phyloP scores from a whole-genome alignment of 2,797 vertebrate species.

The Harpagifer antarcticus region DNA sequence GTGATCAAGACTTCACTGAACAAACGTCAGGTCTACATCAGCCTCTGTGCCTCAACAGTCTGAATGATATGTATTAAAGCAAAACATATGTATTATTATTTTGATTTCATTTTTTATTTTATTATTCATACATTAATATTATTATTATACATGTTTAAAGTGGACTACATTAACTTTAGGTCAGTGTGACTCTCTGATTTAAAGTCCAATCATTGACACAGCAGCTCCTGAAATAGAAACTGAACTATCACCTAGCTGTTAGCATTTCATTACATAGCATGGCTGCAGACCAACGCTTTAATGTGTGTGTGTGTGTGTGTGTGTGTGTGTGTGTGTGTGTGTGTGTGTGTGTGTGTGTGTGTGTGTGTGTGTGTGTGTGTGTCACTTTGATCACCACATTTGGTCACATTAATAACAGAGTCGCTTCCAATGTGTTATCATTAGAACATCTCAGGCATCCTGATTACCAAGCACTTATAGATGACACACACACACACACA shows the following conservation, averaged over 20 bases:
- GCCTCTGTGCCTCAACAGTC: neutral
- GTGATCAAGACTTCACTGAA: neutral
- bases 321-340: constrained; percentile 7
- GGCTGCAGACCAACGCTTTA: constrained; percentile 52
- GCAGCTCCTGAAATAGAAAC: constrained; percentile 65
- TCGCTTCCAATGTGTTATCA: constrained; percentile 56
- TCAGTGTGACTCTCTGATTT: neutral
- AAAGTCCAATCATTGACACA: constrained; percentile 54
- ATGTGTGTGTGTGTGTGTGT: constrained; percentile 30
- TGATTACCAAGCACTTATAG: constrained; percentile 52
- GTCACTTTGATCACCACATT: constrained; percentile 55
- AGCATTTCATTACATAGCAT: constrained; percentile 42
- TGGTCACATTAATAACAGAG: constrained; percentile 60
- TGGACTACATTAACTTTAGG: no score
- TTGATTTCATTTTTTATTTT: no score
- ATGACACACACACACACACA: constrained; percentile 15
- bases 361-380: constrained; percentile 7
- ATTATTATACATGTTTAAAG: no score
- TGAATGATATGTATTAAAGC: neutral
- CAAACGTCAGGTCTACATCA: neutral
- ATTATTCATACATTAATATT: no score
- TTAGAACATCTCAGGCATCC: constrained; percentile 61
- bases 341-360: constrained; percentile 19
- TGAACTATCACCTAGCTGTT: constrained; percentile 39
- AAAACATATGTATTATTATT: no score